These are phyloP conservation scores for Elachura formosa DNA, from an alignment of 2,113 vertebrate species.

Conservation along the genomic window DNA sequence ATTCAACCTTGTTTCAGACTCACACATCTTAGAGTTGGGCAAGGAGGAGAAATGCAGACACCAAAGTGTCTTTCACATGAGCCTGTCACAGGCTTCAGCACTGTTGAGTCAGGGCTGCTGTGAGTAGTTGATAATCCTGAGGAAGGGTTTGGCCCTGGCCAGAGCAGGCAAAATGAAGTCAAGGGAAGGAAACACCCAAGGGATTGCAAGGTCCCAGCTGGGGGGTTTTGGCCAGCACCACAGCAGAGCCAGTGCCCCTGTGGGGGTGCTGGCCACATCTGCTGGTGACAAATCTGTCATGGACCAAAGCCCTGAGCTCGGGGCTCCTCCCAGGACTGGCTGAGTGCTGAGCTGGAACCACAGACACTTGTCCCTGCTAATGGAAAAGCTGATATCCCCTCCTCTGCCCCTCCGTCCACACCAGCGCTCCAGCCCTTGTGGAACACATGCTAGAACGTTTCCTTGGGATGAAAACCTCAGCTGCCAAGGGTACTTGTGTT, in stretches of 20 bases:
- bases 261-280: not conserved
- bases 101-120: not conserved
- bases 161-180: accelerated
- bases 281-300: accelerated
- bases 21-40: accelerated
- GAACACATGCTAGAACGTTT: accelerated
- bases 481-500: not conserved
- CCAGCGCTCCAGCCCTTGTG: accelerated
- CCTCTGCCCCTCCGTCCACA: accelerated
- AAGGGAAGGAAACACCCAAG: not conserved
- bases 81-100: not conserved
- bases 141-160: not conserved
- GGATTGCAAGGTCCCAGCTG: not conserved
- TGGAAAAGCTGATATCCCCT: too few species aligned
- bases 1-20: not conserved
- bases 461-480: accelerated
- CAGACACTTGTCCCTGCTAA: not conserved
- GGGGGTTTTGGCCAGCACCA: not conserved
- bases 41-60: not conserved
- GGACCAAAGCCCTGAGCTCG: not conserved
- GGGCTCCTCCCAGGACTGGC: accelerated
- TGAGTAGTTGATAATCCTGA: not conserved
- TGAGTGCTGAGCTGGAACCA: accelerated
- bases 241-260: accelerated
- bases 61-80: not conserved